Evolutionary conservation across 2,113 vertebrate species (phyloP), one percentile per base, ranked within the genome.

Genomic region (Leucoraja erinaceus): DNA sequence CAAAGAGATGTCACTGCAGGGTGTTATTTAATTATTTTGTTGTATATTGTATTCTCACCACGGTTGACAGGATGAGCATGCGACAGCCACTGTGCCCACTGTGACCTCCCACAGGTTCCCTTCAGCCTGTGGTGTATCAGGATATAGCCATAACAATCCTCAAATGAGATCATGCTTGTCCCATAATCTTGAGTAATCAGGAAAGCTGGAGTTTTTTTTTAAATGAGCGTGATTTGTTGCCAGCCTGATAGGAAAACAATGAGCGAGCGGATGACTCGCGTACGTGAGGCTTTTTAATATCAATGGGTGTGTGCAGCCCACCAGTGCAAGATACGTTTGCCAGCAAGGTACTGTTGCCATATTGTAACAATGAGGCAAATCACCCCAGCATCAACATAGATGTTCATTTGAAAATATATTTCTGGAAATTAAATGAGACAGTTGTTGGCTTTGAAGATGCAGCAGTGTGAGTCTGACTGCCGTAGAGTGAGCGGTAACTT

Each of bases 81-180:
- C 93, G 93, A 90, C 92, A 94, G 47, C 10, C 94, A 90, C 63
- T 76, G 68, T n/a, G 7, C 86, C 70, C 3, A 59, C 33, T 22
- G 20, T 93, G 77, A 93, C 47, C 93, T 93, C 56, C 93, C 93
- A 1, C 93, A 93, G 93, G 93, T 93, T 94, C 93, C 56, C 91
- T 28, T 93, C 92, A 94, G 74, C 93, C 94, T 93, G 93, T 93
- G 77, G 0, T 93, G 83, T 94, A 94, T 92, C 93, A 94, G 95
- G 93, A 93, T 5, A 1, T 93, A 93, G 68, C 93, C 94, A 79
- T 93, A 94, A 95, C 94, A 93, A 93, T 90, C 18, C 28, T 63
- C 94, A 94, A 95, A 94, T 95, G 94, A 95, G 95, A 94, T 0
- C 0, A 94, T 93, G 94, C 93, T 95, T 95, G 91, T 94, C 93